phyloP scores from a whole-genome alignment of 2,113 vertebrate species.

The Edolisoma coerulescens region DNA sequence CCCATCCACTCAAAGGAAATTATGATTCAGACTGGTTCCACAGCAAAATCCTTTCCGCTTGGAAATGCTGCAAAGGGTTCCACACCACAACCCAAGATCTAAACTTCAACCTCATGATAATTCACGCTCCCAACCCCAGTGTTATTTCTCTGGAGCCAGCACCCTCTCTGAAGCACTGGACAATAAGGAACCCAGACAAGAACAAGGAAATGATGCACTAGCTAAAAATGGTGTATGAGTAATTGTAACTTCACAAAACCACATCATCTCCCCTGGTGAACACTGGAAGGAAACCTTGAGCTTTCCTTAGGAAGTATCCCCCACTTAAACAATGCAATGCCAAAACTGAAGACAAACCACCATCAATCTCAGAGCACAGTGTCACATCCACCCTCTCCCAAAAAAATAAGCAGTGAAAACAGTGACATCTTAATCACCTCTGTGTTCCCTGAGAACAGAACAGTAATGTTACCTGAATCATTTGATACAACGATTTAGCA shows the following conservation, averaged over 20 bases:
- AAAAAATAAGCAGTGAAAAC: neutral
- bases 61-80: neutral
- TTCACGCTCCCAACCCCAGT: neutral
- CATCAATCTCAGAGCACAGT: neutral
- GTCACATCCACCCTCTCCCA: neutral
- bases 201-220: neutral
- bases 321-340: neutral
- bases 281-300: neutral
- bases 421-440: no score
- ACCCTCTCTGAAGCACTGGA: neutral
- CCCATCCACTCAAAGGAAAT: neutral
- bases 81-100: neutral
- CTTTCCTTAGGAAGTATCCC: neutral
- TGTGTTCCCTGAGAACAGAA: accelerated
- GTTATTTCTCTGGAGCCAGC: neutral
- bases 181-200: neutral
- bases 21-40: neutral
- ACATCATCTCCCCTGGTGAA: neutral
- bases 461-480: constrained; percentile 81
- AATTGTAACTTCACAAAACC: neutral
- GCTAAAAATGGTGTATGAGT: neutral
- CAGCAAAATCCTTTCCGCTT: neutral
- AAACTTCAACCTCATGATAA: neutral
- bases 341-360: neutral
- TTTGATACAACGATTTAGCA: constrained; percentile 80